Evolutionary conservation across 1,140 invertebrate genomes (phyloP), one percentile per base, ranked within the genome.

Genomic region (Drosophila insularis): DNA sequence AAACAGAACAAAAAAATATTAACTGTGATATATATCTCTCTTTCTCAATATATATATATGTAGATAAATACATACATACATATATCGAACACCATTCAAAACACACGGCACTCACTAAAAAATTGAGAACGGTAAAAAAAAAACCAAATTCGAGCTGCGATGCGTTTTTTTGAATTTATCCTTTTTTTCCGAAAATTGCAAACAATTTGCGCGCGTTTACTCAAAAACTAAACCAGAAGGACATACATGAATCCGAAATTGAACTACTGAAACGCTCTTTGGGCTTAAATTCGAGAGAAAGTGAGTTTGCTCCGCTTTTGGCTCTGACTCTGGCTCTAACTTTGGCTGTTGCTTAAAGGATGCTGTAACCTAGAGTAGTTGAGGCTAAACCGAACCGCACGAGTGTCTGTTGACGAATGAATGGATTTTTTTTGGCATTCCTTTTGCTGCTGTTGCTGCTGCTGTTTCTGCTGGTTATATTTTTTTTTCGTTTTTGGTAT

Each of bases 321-420:
- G 39, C 62, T 59, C 40, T 64, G 53, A 35, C 11, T 63, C 43
- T 68, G 55, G 10, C 10, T 35, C 32, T 11, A 11, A 11, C 32
- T 35, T 35, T 35, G 32, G 32, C 32, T 35, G 32, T n/a, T 40
- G 46, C 65, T 71, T 71, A 61, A 58, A 63, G 55, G 32, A 35
- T 35, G 43, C 68, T 68, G 59, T 37, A 11, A 37, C 59, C 40
- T 17, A 27, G 27, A 27, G 27, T 37, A 17, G 67, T 55, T 76
- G 65, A 67, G 55, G 64, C 74, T 86, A 74, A 74, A 86, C 81
- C 81, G 81, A 74, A 85, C 67, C 81, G 81, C 81, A 85, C 81
- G 77, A 80, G 70, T 70, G 77, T 85, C 73, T 85, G 74, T 85
- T 78, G 81, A 85, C 77, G 81, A 84, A 84, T 84, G 81, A 58